Percentiles rank a stretch among this genome's conserved stretches.
Evolutionary conservation across 1,140 invertebrate species (phyloP).

Genomic region (Cotesia typhae): DNA sequence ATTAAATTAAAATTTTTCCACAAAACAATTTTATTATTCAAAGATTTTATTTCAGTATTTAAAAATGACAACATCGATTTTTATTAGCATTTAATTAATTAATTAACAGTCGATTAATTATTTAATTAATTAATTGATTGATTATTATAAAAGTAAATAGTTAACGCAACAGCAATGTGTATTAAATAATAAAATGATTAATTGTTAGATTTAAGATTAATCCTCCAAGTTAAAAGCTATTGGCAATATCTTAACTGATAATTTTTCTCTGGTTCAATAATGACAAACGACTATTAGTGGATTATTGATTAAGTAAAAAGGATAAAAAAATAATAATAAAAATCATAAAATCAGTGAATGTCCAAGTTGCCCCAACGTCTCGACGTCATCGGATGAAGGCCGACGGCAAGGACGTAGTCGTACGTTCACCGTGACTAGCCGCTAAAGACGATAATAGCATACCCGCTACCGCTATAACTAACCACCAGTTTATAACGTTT

Average conservation of each 20-base stretch:
- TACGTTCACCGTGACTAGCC: conserved; percentile 45
- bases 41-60: no score
- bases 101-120: no score
- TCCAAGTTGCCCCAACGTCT: conserved; percentile 21
- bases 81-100: no score
- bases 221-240: no score
- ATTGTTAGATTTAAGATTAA: no score
- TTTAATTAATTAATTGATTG: no score
- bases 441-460: conserved; percentile 35
- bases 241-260: conserved; percentile 14
- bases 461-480: conserved; percentile 19
- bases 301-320: conserved; percentile 17
- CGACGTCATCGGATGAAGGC: conserved; percentile 39
- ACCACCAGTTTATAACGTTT: background rate
- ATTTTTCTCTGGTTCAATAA: background rate
- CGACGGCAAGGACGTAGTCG: conserved; percentile 43
- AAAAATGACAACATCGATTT: no score
- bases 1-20: no score
- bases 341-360: conserved; percentile 31
- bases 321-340: conserved; percentile 27
- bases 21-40: conserved; percentile 4
- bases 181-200: no score
- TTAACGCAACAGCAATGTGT: no score
- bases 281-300: background rate
- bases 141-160: no score